Base-by-base conservation (phyloP, 2,888 invertebrate genomes). In the Amphiduros pacificus region DNA sequence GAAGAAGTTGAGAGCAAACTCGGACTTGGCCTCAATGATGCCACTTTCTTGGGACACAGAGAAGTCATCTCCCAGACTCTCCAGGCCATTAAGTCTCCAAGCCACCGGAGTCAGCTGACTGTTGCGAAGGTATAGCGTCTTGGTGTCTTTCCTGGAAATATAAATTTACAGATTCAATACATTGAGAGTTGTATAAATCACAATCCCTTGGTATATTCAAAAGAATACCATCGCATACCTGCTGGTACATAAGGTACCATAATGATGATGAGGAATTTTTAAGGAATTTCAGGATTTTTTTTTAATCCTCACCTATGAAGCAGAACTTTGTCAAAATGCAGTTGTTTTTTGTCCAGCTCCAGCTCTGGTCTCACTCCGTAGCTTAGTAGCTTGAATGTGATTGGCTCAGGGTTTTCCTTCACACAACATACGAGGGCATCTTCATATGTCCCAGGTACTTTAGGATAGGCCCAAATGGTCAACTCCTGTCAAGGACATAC, bases 1-100 rank as follows among this genome's bases (percentile, higher is more conserved):
- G 71, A 77, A 79, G 11, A 78, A 76, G 63, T 79, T 73, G n/a
- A 83, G 76, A 9, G 77, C 75, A 64, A 78, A 81, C 66, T 81
- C 80, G 14, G 77, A 75, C 63, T 74, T 71, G 14, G 83, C 78
- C 49, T 79, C 78, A 28, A 83, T 79, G n/a, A 82, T 70, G 1
- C 83, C 83, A 55, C 71, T 76, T 62, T 79, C 80, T 41, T 77
- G 75, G 2, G 77, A 77, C 44, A 83, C 77, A 4, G 81, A 79
- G 69, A 83, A 83, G 61, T 83, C 83, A 64, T 83, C 82, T 11
- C 83, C 83, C 2, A 83, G 73, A 44, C 73, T 77, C 60, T 83
- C 83, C 31, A 82, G 67, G 9, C 82, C 82, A 50, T 73, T 78
- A 41, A 83, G 69, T 55, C 77, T 75, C 83, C 83, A 83, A 27